Percentiles rank a stretch among this genome's conserved stretches.
phyloP scores from a whole-genome alignment of 1,140 invertebrate species.

The Phymorhynchus buccinoides region DNA sequence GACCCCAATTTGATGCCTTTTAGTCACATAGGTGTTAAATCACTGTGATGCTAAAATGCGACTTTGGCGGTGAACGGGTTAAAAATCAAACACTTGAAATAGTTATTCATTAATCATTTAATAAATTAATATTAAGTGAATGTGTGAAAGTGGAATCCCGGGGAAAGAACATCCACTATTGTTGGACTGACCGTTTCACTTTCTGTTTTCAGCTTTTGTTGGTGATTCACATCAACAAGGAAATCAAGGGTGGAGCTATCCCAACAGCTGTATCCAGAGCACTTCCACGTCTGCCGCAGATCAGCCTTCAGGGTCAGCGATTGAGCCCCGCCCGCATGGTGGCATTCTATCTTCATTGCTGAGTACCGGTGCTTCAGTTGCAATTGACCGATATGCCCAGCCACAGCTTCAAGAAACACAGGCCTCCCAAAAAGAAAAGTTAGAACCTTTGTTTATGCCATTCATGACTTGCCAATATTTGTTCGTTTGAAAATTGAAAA shows the following conservation, averaged over 20 bases:
- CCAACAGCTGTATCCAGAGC: constrained; percentile 13
- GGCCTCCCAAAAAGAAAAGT: constrained; percentile 32
- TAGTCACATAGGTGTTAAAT: too few species aligned
- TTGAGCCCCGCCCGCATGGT: constrained; percentile 19
- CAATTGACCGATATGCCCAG: neutral
- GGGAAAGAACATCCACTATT: too few species aligned
- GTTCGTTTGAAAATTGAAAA: neutral
- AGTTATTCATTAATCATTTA: too few species aligned
- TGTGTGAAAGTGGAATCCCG: too few species aligned
- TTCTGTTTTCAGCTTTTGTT: neutral
- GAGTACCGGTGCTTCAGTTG: neutral
- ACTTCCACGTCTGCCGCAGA: neutral
- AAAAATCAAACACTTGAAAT: too few species aligned
- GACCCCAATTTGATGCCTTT: too few species aligned
- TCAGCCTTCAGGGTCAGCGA: neutral
- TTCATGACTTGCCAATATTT: neutral
- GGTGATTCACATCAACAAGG: constrained; percentile 9
- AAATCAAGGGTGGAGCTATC: constrained; percentile 27
- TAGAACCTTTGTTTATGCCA: neutral
- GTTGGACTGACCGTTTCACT: too few species aligned
- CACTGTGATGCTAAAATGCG: too few species aligned
- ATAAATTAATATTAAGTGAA: too few species aligned
- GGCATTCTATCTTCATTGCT: neutral
- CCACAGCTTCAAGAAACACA: neutral
- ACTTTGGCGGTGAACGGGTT: too few species aligned